Evolutionary conservation across 1,140 invertebrate genomes (phyloP).

Genomic region (Eriocheir sinensis): DNA sequence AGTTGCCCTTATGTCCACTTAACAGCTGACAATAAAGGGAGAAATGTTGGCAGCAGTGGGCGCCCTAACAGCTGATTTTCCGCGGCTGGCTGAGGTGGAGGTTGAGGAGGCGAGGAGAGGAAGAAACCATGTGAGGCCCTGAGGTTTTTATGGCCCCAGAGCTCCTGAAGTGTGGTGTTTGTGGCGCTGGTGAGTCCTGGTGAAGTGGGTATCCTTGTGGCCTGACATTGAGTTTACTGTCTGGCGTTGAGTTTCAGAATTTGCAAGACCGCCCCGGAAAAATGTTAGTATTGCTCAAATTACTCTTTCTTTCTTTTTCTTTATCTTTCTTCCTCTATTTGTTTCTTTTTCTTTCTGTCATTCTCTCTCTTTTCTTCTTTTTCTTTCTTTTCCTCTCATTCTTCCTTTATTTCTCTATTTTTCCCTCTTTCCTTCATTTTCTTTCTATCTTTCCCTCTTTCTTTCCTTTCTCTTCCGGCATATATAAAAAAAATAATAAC

Average conservation of each 20-base stretch:
- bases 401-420: background rate
- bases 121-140: constrained; percentile 4
- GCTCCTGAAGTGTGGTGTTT: background rate
- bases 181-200: background rate
- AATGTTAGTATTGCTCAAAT: too few species aligned
- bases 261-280: too few species aligned
- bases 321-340: too few species aligned
- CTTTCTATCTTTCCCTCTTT: background rate
- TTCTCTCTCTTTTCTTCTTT: background rate
- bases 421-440: background rate
- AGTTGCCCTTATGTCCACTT: background rate
- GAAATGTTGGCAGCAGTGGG: constrained; percentile 10
- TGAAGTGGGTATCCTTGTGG: background rate
- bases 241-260: background rate
- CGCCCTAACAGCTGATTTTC: constrained; percentile 54
- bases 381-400: background rate
- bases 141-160: constrained; percentile 8
- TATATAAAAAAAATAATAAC: too few species aligned
- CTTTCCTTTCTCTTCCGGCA: background rate
- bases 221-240: background rate
- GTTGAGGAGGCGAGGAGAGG: background rate
- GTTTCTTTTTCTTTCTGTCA: background rate
- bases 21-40: background rate
- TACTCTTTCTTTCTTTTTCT: too few species aligned
- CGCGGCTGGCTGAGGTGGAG: constrained; percentile 28